These are phyloP conservation scores for Ornithorhynchus anatinus DNA, from an alignment of 2,113 vertebrate species.

Conservation along the genomic window DNA sequence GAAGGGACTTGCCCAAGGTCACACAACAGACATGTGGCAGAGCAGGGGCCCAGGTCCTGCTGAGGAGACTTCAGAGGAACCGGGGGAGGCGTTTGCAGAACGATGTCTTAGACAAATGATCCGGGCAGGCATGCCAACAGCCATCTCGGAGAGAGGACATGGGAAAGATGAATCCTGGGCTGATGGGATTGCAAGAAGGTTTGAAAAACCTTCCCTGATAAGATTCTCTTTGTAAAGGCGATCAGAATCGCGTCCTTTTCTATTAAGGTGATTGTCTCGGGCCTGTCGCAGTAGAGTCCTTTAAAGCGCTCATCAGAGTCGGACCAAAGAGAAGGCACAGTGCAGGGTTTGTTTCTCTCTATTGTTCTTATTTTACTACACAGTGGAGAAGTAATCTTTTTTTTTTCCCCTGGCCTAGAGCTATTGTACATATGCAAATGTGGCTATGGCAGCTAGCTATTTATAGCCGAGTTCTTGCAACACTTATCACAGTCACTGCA, in stretches of 20 bases:
- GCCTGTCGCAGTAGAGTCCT: conserved; percentile 36
- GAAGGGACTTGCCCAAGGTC: too few species aligned
- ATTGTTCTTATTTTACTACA: conserved; percentile 57
- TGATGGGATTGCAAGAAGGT: conserved; percentile 32
- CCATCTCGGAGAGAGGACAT: too few species aligned
- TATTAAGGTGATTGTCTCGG: conserved; percentile 54
- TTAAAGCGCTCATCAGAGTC: conserved; percentile 24
- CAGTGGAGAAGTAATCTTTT: conserved; percentile 61
- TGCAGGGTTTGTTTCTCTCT: conserved; percentile 51
- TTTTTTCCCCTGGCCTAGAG: conserved; percentile 66
- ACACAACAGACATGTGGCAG: too few species aligned
- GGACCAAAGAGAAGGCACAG: conserved; percentile 24
- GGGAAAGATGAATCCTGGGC: conserved; percentile 24
- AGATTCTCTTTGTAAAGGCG: conserved; percentile 29
- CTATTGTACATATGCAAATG: conserved; percentile 80
- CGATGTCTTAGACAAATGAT: too few species aligned
- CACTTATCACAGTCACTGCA: conserved; percentile 74
- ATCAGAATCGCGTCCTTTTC: conserved; percentile 49
- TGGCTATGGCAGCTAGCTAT: conserved; percentile 72
- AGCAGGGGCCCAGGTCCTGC: too few species aligned
- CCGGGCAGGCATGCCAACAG: too few species aligned
- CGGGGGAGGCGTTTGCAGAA: too few species aligned
- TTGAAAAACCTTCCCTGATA: neutral
- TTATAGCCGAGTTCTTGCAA: conserved; percentile 74
- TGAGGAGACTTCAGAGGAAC: too few species aligned